Evolutionary conservation across 2,797 vertebrate genomes (phyloP).

Genomic region (Notolepis coatsorum): DNA sequence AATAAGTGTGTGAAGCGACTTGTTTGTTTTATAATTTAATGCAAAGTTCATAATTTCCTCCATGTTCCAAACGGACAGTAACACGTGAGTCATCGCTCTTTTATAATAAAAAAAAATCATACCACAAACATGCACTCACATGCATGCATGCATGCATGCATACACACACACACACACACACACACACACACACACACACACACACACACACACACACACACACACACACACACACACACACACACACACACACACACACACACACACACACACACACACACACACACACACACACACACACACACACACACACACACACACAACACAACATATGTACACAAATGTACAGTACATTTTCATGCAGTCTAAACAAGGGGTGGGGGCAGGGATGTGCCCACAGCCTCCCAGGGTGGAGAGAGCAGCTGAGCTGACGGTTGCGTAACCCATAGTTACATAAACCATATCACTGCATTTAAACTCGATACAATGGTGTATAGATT

Average conservation of each 20-base stretch:
- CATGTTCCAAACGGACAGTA: constrained; percentile 4
- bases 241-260: not conserved
- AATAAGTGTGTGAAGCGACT: too few species aligned
- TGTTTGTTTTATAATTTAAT: not conserved
- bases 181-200: constrained; percentile 16
- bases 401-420: constrained; percentile 49
- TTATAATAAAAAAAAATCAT: not conserved
- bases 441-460: constrained; percentile 70
- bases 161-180: constrained; percentile 8
- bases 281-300: too few species aligned
- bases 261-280: not conserved
- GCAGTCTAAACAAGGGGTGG: constrained; percentile 28
- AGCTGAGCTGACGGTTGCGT: constrained; percentile 65
- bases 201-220: constrained; percentile 19
- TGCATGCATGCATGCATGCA: not conserved
- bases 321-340: too few species aligned
- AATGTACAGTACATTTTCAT: not conserved
- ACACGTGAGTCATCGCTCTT: too few species aligned
- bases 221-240: not conserved
- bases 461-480: constrained; percentile 54
- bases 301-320: too few species aligned
- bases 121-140: constrained; percentile 10
- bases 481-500: constrained; percentile 27
- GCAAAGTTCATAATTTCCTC: not conserved
- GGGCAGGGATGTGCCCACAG: constrained; percentile 57